A percentile compares a stretch with the other conserved stretches of the same genome.
These are phyloP conservation scores for Falco peregrinus DNA, from an alignment of 2,797 vertebrate species.

Conservation along the genomic window DNA sequence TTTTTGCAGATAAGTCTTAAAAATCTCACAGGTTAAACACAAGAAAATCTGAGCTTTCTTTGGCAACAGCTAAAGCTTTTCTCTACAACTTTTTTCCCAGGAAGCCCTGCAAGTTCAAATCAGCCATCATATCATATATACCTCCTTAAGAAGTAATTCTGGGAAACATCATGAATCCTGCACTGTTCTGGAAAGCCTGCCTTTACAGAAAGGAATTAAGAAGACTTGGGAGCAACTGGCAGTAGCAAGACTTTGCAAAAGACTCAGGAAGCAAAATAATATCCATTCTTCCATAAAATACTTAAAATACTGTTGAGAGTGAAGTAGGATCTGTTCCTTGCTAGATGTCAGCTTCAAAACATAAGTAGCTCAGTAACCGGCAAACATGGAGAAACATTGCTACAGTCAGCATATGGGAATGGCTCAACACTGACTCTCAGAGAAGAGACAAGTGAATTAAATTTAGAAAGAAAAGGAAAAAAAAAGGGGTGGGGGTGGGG, in stretches of 20 bases:
- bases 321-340: background rate
- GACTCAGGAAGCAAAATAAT: background rate
- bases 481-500: background rate
- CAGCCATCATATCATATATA: background rate
- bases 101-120: background rate
- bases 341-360: background rate
- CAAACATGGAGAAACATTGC: background rate
- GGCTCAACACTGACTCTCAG: background rate
- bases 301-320: background rate
- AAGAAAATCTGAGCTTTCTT: background rate
- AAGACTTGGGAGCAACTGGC: background rate
- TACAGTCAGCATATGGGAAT: background rate
- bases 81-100: background rate
- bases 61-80: background rate
- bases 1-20: background rate
- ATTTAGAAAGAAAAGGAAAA: background rate
- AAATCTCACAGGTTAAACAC: background rate
- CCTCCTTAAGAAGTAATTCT: background rate
- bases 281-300: background rate
- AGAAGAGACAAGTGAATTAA: background rate
- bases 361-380: background rate
- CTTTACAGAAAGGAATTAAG: background rate
- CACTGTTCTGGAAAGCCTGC: background rate
- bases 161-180: background rate
- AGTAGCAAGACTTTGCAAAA: background rate